Conservation (phyloP, 2,797 vertebrate species). For the Leptodactylus fallax region DNA sequence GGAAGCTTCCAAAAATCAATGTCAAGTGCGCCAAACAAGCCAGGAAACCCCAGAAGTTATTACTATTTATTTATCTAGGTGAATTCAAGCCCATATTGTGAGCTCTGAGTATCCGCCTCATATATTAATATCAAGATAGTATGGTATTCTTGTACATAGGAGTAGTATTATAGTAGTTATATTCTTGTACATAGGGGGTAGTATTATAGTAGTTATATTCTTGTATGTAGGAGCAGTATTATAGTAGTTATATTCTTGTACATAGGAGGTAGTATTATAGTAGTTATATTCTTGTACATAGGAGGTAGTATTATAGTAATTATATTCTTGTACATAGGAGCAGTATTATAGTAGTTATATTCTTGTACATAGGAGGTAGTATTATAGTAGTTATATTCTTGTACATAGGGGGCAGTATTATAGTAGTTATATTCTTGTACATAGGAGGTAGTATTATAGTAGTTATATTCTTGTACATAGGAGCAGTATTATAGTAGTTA, state of each 20-base stretch:
- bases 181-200: no score
- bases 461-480: background rate
- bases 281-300: background rate
- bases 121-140: background rate
- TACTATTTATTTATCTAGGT: no score
- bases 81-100: no score
- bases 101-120: background rate
- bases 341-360: slow-evolving; percentile 18
- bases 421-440: no score
- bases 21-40: no score
- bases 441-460: no score
- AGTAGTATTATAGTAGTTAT: no score
- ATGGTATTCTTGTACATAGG: no score
- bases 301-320: background rate
- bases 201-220: no score
- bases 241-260: background rate
- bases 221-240: no score
- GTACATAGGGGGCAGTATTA: no score
- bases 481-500: background rate
- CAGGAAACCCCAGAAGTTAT: no score
- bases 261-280: background rate
- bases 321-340: background rate
- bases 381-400: slow-evolving; percentile 2
- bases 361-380: background rate
- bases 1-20: background rate